Conservation (phyloP, 2,888 invertebrate genomes). For the Eupithecia dodoneata region DNA sequence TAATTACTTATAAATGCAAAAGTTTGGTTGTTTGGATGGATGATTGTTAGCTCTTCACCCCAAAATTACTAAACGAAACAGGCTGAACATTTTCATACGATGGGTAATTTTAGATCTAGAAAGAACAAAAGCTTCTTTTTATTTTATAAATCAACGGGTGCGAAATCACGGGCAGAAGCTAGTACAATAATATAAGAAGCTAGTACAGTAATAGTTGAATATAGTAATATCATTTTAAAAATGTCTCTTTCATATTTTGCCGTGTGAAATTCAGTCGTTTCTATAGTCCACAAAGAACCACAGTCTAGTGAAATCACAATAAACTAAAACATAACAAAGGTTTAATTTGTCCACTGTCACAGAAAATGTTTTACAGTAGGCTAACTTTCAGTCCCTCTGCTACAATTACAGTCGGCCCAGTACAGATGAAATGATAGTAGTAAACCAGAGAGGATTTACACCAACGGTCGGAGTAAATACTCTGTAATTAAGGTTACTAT, state of each 20-base stretch:
- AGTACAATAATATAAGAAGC: no score
- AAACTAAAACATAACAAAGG: constrained; percentile 27
- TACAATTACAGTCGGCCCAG: constrained; percentile 56
- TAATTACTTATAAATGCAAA: no score
- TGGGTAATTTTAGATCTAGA: no score
- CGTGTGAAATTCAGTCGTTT: background rate
- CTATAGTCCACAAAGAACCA: background rate
- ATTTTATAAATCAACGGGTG: no score
- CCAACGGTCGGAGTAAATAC: background rate
- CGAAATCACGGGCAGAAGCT: no score
- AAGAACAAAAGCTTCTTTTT: no score
- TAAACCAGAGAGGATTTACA: constrained; percentile 11
- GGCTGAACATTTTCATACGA: no score
- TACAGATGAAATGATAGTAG: constrained; percentile 18
- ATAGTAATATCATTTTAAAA: background rate
- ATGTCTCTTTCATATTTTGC: background rate
- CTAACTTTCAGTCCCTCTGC: constrained; percentile 62
- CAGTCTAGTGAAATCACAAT: constrained; percentile 9
- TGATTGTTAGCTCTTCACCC: no score
- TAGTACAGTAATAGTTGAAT: background rate
- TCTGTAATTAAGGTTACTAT: background rate
- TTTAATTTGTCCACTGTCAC: constrained; percentile 29
- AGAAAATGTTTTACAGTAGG: constrained; percentile 53
- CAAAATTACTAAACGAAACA: no score
- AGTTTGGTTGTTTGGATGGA: no score